Percentiles rank a stretch among this genome's conserved stretches.
Conservation (phyloP, 2,888 invertebrate species). For the Anthrax anthrax region DNA sequence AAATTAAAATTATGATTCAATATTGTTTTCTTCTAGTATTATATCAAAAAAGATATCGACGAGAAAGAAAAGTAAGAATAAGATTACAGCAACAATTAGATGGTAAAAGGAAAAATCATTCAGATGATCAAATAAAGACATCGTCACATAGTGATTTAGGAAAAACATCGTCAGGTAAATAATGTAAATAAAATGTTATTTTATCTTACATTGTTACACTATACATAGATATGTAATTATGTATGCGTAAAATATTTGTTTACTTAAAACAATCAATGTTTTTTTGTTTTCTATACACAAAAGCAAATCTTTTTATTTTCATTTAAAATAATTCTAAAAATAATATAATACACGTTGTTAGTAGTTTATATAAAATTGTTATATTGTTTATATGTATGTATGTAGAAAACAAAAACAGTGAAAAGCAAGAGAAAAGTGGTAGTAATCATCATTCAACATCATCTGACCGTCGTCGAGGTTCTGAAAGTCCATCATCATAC, state of each 20-base stretch:
- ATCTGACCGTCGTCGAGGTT: slow-evolving; percentile 21
- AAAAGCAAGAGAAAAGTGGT: not conserved
- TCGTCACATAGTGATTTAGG: slow-evolving; percentile 58
- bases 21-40: slow-evolving; percentile 49
- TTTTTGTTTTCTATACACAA: too few species aligned
- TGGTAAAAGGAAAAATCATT: slow-evolving; percentile 61
- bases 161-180: slow-evolving; percentile 55
- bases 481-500: slow-evolving; percentile 13
- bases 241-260: too few species aligned
- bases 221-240: too few species aligned
- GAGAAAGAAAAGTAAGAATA: slow-evolving; percentile 68
- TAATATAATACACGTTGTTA: too few species aligned
- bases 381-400: not conserved
- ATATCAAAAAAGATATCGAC: slow-evolving; percentile 80
- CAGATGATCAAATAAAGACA: slow-evolving; percentile 66
- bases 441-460: slow-evolving; percentile 2
- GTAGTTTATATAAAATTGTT: too few species aligned
- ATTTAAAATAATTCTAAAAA: too few species aligned
- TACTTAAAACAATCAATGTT: too few species aligned
- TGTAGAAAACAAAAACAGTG: slow-evolving; percentile 5
- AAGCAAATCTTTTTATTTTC: too few species aligned
- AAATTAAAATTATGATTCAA: too few species aligned
- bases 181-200: too few species aligned
- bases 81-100: slow-evolving; percentile 77
- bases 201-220: too few species aligned